Percentiles rank a stretch among this genome's conserved stretches.
Evolutionary conservation across 2,888 invertebrate genomes (phyloP).

Genomic region (Homarus gammarus): DNA sequence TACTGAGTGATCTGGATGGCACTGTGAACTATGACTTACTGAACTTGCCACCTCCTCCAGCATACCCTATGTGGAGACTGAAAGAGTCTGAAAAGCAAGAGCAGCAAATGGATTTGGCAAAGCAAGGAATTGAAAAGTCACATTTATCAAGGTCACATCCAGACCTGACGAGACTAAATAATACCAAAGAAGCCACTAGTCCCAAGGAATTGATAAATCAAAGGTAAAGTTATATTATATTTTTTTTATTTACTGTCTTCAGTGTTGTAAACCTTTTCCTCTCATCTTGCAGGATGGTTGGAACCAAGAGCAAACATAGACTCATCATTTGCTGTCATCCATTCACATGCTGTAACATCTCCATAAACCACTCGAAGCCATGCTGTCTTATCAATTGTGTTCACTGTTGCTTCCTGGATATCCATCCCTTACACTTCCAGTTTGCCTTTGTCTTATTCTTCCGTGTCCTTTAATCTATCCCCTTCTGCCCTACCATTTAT

Average conservation of each 20-base stretch:
- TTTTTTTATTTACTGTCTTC: background rate
- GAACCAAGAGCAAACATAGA: too few species aligned
- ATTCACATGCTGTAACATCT: too few species aligned
- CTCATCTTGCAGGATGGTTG: too few species aligned
- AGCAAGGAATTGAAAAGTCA: constrained; percentile 45
- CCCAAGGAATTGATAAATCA: constrained; percentile 65
- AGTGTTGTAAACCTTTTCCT: too few species aligned
- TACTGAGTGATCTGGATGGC: constrained; percentile 40
- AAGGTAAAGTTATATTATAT: constrained; percentile 47
- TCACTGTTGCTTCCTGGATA: too few species aligned
- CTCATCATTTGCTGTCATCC: too few species aligned
- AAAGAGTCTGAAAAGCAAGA: constrained; percentile 51
- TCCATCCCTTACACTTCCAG: too few species aligned
- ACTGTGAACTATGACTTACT: constrained; percentile 44
- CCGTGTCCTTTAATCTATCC: too few species aligned
- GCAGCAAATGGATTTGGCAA: constrained; percentile 17
- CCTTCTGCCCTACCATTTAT: too few species aligned
- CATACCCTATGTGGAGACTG: constrained; percentile 62
- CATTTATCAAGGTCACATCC: constrained; percentile 75
- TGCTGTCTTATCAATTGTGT: too few species aligned
- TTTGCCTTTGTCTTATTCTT: too few species aligned
- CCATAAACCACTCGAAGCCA: too few species aligned
- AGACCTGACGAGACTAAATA: constrained; percentile 69
- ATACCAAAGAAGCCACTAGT: constrained; percentile 65
- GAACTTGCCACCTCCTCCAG: constrained; percentile 61